Evolutionary conservation across 2,113 vertebrate species (phyloP), one percentile per base, ranked within the genome.

Genomic region (Eurypyga helias): DNA sequence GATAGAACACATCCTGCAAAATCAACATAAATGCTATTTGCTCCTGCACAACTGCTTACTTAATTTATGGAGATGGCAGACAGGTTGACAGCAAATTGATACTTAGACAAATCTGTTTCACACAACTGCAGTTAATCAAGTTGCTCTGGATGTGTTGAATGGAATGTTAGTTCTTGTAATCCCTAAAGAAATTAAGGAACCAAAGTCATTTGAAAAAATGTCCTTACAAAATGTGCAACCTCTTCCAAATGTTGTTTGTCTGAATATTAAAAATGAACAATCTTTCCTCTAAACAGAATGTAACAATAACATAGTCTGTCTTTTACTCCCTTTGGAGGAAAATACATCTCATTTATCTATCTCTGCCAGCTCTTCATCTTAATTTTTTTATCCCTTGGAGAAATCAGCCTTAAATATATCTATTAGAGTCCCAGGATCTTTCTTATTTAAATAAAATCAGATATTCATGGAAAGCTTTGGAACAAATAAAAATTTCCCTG

Each of bases 41-140:
- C 31, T 96, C 69, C 91, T 93, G 62, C 61, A 93, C 46, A 95
- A 91, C 86, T 91, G 61, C 51, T 96, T 97, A 73, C 80, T 95
- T 95, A 97, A 97, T 98, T 96, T 96, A 97, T 93, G 91, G 86
- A 92, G 69, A 88, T 69, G 83, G 87, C 34, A 95, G 80, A 46
- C 43, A 88, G 72, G 61, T 87, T 97, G 96, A 96, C 94, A 97
- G 90, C 66, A 97, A 96, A 97, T 96, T 97, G 94, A 96, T 97
- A 84, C 48, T 87, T 93, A 92, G 73, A 90, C 60, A 96, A 97
- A 97, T 97, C 72, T 91, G 33, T 83, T 96, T 95, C 86, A 91
- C 25, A 60, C 80, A 91, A 96, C 38, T 77, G 65, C 83, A 83
- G 84, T 93, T 95, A 98, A 96, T 93, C 48, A 95, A 97, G 69